A percentile compares a stretch with the other conserved stretches of the same genome.
Evolutionary conservation across 2,888 invertebrate genomes (phyloP).

Genomic region (Hypomecis atomaria): DNA sequence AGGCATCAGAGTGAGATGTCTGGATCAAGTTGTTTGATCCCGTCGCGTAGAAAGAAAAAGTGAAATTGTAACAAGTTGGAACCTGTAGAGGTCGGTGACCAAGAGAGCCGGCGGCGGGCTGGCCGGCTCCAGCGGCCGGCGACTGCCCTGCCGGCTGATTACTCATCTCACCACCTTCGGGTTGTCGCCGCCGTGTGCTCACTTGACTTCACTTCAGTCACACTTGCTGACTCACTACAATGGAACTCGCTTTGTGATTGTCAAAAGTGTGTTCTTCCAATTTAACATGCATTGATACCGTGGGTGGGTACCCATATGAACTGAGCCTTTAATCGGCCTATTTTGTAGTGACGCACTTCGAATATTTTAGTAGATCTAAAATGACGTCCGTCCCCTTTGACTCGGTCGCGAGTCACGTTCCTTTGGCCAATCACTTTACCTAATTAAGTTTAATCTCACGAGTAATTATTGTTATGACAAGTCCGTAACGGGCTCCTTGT

Average conservation of each 20-base stretch:
- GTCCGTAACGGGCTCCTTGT: not conserved
- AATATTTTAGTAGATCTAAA: slow-evolving; percentile 38
- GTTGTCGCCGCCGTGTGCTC: slow-evolving; percentile 47
- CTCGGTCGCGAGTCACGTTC: slow-evolving; percentile 48
- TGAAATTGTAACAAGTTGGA: slow-evolving; percentile 81
- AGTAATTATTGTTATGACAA: slow-evolving; percentile 8
- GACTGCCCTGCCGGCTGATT: slow-evolving; percentile 71
- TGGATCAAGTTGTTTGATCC: slow-evolving; percentile 33
- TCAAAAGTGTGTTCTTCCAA: slow-evolving; percentile 25
- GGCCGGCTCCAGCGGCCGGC: slow-evolving; percentile 59
- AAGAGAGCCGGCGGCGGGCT: slow-evolving; percentile 49
- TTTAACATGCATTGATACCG: slow-evolving; percentile 17
- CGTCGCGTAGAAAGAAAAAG: slow-evolving; percentile 68
- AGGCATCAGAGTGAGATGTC: slow-evolving; percentile 6
- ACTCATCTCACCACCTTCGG: slow-evolving; percentile 67
- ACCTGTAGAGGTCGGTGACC: slow-evolving; percentile 82
- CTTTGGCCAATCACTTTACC: slow-evolving; percentile 35
- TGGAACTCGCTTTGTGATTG: slow-evolving; percentile 42
- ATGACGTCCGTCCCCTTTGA: slow-evolving; percentile 59
- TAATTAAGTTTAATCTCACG: slow-evolving; percentile 33
- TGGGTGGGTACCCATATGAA: not conserved
- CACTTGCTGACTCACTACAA: slow-evolving; percentile 52
- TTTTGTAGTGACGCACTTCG: slow-evolving; percentile 43
- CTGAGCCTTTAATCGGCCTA: slow-evolving; percentile 22
- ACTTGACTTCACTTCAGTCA: slow-evolving; percentile 36